A percentile compares a stretch with the other conserved stretches of the same genome.
Conservation (phyloP, 2,113 vertebrate genomes). For the Podarcis muralis region DNA sequence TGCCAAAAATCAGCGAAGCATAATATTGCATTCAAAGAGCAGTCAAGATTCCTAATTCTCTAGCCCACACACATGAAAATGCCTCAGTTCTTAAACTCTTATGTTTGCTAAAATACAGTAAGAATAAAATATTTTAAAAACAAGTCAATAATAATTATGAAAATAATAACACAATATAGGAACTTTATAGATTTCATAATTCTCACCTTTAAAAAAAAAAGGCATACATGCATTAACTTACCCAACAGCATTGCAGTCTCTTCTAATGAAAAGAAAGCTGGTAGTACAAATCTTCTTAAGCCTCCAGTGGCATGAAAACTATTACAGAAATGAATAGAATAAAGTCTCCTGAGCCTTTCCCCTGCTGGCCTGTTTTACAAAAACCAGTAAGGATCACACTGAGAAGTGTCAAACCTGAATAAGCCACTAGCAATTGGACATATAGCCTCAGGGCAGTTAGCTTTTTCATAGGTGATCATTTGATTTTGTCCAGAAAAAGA, state of each 20-base stretch:
- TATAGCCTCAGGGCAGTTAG: constrained; percentile 69
- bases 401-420: constrained; percentile 75
- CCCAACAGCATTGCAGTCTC: constrained; percentile 75
- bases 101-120: constrained; percentile 43
- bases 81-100: constrained; percentile 43
- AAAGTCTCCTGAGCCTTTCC: constrained; percentile 73
- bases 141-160: background rate
- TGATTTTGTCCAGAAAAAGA: constrained; percentile 66
- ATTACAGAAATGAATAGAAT: constrained; percentile 79
- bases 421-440: constrained; percentile 71
- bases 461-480: constrained; percentile 65
- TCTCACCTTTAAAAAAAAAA: constrained; percentile 39
- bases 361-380: constrained; percentile 75
- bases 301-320: constrained; percentile 79
- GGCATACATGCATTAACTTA: constrained; percentile 72
- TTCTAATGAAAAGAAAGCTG: constrained; percentile 77
- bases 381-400: constrained; percentile 75
- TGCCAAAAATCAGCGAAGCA: constrained; percentile 68
- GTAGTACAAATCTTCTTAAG: constrained; percentile 78
- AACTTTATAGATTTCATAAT: constrained; percentile 43
- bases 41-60: constrained; percentile 55
- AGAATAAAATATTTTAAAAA: constrained; percentile 35
- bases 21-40: constrained; percentile 64
- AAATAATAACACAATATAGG: constrained; percentile 23
- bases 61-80: constrained; percentile 60